These are phyloP conservation scores for Odontomachus brunneus DNA, from an alignment of 1,140 invertebrate species.

Conservation along the genomic window DNA sequence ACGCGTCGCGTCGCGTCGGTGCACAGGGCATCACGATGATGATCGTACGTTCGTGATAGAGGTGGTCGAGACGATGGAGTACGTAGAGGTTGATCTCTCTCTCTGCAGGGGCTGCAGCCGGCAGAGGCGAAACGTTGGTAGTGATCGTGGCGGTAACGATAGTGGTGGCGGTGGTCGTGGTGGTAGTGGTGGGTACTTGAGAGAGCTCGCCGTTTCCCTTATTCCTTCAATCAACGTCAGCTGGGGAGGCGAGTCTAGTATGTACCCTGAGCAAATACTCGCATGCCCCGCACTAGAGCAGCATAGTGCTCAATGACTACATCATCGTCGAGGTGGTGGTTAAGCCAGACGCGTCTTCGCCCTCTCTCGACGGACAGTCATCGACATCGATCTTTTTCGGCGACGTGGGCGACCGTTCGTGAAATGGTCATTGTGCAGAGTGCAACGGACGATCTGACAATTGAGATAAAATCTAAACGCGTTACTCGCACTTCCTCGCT, in stretches of 20 bases:
- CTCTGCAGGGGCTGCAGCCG: slow-evolving; percentile 73
- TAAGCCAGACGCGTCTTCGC: slow-evolving; percentile 78
- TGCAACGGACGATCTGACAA: not conserved
- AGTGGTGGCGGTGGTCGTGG: slow-evolving; percentile 53
- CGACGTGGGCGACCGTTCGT: slow-evolving; percentile 56
- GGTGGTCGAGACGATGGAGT: slow-evolving; percentile 71
- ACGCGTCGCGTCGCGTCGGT: slow-evolving; percentile 61
- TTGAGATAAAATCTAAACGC: no score
- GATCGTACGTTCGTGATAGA: slow-evolving; percentile 73
- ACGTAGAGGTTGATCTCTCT: slow-evolving; percentile 68
- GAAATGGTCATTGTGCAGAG: slow-evolving; percentile 38
- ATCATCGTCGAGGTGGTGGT: slow-evolving; percentile 80
- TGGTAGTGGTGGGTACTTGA: slow-evolving; percentile 73
- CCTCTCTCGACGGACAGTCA: slow-evolving; percentile 73
- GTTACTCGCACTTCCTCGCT: no score
- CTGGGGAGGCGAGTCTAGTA: slow-evolving; percentile 84
- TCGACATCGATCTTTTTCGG: slow-evolving; percentile 73
- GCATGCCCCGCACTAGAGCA: slow-evolving; percentile 80
- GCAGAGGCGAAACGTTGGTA: slow-evolving; percentile 66
- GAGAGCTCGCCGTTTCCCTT: slow-evolving; percentile 83
- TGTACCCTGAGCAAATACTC: slow-evolving; percentile 85
- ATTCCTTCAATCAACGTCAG: slow-evolving; percentile 86
- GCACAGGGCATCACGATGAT: slow-evolving; percentile 70
- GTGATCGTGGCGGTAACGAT: slow-evolving; percentile 60
- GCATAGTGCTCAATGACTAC: slow-evolving; percentile 84